Percentiles rank a stretch among this genome's conserved stretches.
Evolutionary conservation across 2,888 invertebrate species (phyloP).

Genomic region (Hololepta plana): DNA sequence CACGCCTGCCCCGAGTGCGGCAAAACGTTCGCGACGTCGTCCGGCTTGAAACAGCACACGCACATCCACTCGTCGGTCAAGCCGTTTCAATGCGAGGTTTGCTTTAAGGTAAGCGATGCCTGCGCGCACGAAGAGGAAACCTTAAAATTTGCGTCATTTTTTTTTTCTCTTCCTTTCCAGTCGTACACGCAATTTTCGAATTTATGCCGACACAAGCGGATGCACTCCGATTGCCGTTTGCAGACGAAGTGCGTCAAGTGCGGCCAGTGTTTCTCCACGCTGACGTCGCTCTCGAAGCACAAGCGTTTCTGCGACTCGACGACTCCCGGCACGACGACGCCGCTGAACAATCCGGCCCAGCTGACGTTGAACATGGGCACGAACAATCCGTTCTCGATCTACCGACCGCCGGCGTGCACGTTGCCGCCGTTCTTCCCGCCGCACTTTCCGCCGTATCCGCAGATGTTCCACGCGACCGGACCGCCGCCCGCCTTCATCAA

Average conservation of each 20-base stretch:
- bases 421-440: conserved; percentile 43
- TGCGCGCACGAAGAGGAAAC: not conserved
- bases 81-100: conserved; percentile 93
- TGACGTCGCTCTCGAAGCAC: conserved; percentile 85
- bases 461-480: conserved; percentile 26
- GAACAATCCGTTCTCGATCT: conserved; percentile 46
- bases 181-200: conserved; percentile 99
- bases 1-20: conserved; percentile 98
- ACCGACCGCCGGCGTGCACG: conserved; percentile 39
- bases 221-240: conserved; percentile 92
- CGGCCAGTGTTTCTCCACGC: conserved; percentile 80
- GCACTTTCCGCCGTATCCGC: conserved; percentile 31
- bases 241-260: conserved; percentile 91
- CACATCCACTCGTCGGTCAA: conserved; percentile 98
- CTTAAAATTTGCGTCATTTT: conserved; percentile 1
- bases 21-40: conserved; percentile 94
- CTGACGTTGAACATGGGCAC: conserved; percentile 19
- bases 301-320: conserved; percentile 90
- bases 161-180: conserved; percentile 28
- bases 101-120: conserved; percentile 74
- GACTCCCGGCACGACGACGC: conserved; percentile 20
- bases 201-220: conserved; percentile 96
- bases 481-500: conserved; percentile 39
- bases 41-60: conserved; percentile 96
- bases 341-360: conserved; percentile 20